These are phyloP conservation scores for Volucella inflata DNA, from an alignment of 2,888 invertebrate genomes.

Conservation along the genomic window DNA sequence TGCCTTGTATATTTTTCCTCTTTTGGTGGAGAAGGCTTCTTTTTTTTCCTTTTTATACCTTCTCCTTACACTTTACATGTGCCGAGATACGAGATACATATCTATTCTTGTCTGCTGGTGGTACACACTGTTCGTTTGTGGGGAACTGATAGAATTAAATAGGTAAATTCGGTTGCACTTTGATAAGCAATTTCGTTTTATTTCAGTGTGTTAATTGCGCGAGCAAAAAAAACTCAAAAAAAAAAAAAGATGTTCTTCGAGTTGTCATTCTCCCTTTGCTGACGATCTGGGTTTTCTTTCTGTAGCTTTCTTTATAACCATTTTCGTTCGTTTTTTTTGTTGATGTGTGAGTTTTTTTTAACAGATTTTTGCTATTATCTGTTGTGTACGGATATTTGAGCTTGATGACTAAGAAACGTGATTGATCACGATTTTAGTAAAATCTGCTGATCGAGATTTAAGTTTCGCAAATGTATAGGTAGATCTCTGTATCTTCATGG, in stretches of 20 bases:
- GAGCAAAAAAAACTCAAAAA: background rate
- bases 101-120: background rate
- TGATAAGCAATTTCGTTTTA: slow-evolving; percentile 48
- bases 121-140: slow-evolving; percentile 20
- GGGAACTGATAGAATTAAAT: slow-evolving; percentile 61
- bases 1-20: slow-evolving; percentile 50
- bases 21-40: slow-evolving; percentile 34
- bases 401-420: slow-evolving; percentile 63
- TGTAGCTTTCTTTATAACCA: slow-evolving; percentile 16
- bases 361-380: background rate
- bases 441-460: slow-evolving; percentile 41
- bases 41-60: slow-evolving; percentile 20
- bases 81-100: background rate
- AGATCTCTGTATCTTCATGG: no score
- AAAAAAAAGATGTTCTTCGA: slow-evolving; percentile 46
- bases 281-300: slow-evolving; percentile 7
- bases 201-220: slow-evolving; percentile 46
- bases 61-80: background rate
- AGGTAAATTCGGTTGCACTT: slow-evolving; percentile 69
- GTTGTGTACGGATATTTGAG: background rate
- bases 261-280: slow-evolving; percentile 5
- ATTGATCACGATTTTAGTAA: slow-evolving; percentile 60
- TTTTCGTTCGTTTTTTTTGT: background rate
- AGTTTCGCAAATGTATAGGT: slow-evolving; percentile 1
- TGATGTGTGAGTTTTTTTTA: background rate